These are phyloP conservation scores for Coregonus clupeaformis DNA, from an alignment of 2,113 vertebrate species.

Conservation along the genomic window DNA sequence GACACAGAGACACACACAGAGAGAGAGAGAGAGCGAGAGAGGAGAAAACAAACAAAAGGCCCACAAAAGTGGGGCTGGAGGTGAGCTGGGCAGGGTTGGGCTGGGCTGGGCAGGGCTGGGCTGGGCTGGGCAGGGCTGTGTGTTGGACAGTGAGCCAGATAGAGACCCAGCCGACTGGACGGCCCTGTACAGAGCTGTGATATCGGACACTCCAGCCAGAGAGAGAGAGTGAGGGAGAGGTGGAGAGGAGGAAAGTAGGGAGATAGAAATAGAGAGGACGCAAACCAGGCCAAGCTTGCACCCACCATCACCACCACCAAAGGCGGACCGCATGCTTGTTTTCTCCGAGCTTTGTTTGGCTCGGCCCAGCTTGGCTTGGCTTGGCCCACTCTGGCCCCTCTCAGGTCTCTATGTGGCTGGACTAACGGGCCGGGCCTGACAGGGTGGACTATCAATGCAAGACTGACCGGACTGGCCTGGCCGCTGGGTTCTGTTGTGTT, in stretches of 20 bases:
- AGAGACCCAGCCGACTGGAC: neutral
- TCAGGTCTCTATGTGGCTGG: slow-evolving; percentile 37
- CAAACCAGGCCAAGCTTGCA: slow-evolving; percentile 28
- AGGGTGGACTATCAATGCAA: neutral
- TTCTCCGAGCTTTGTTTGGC: slow-evolving; percentile 45
- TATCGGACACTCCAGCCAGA: slow-evolving; percentile 35
- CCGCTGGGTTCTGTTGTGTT: slow-evolving; percentile 68
- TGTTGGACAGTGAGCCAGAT: slow-evolving; percentile 32
- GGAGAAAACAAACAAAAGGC: too few species aligned
- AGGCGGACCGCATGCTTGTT: slow-evolving; percentile 51
- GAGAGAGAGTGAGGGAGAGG: slow-evolving; percentile 3
- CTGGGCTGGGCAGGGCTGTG: slow-evolving; percentile 28
- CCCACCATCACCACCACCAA: slow-evolving; percentile 43
- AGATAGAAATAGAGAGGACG: slow-evolving; percentile 15
- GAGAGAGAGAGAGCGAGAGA: too few species aligned
- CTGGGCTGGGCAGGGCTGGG: too few species aligned
- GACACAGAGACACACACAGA: too few species aligned
- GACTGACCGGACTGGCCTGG: slow-evolving; percentile 21
- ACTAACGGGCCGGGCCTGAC: slow-evolving; percentile 43
- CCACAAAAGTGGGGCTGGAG: too few species aligned
- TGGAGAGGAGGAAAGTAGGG: neutral
- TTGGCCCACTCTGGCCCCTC: slow-evolving; percentile 47
- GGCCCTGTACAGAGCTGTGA: slow-evolving; percentile 33
- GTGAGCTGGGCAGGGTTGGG: too few species aligned
- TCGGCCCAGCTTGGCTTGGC: slow-evolving; percentile 57